phyloP scores from a whole-genome alignment of 2,113 vertebrate genomes.

The Arvicanthis niloticus region DNA sequence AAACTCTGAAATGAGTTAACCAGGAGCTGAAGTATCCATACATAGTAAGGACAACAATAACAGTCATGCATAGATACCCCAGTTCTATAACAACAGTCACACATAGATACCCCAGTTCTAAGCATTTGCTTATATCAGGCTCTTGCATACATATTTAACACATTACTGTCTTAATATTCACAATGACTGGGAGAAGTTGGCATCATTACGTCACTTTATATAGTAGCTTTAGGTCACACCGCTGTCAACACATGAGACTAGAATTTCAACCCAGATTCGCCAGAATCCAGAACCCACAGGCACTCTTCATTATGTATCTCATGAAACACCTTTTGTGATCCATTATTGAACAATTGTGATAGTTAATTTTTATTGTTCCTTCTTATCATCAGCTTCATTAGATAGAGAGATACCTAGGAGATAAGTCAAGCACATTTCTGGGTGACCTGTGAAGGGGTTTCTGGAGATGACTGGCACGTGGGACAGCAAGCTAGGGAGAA shows the following conservation, averaged over 20 bases:
- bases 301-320: background rate
- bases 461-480: background rate
- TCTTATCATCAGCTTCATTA: background rate
- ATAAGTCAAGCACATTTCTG: background rate
- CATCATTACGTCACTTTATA: background rate
- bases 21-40: slow-evolving; percentile 11
- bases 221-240: background rate
- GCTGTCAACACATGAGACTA: background rate
- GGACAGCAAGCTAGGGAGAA: background rate
- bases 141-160: background rate
- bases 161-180: background rate
- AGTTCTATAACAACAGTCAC: background rate
- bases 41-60: background rate
- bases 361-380: background rate
- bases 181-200: background rate
- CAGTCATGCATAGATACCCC: too few species aligned
- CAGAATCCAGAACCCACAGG: background rate
- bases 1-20: background rate
- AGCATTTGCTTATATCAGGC: background rate
- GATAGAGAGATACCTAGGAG: background rate
- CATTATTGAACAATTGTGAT: background rate
- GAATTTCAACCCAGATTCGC: background rate
- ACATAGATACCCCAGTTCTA: background rate
- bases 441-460: background rate
- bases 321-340: background rate